A percentile compares a stretch with the other conserved stretches of the same genome.
Conservation (phyloP, 2,113 vertebrate genomes). For the Tautogolabrus adspersus region DNA sequence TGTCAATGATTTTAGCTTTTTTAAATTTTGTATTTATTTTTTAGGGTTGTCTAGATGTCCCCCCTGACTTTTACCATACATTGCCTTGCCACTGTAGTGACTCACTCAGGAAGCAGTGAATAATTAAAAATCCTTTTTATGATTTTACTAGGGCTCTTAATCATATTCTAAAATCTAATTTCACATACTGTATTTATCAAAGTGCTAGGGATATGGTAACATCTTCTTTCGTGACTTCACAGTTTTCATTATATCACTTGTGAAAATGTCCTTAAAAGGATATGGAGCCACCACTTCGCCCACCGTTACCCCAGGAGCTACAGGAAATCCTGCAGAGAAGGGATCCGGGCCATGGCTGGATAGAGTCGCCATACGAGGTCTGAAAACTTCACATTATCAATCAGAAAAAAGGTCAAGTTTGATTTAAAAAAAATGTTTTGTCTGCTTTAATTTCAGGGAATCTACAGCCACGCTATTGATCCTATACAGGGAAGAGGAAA, state of each 20-base stretch:
- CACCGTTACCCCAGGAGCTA: constrained; percentile 80
- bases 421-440: neutral
- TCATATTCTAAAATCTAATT: neutral
- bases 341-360: constrained; percentile 57
- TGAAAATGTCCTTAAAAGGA: constrained; percentile 59
- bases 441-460: constrained; percentile 58
- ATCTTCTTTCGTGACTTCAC: neutral
- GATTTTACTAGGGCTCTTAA: no score
- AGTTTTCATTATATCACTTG: constrained; percentile 8
- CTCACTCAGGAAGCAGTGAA: no score
- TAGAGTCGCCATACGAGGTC: constrained; percentile 75
- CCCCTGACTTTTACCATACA: no score
- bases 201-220: neutral
- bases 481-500: constrained; percentile 53
- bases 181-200: neutral
- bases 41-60: no score
- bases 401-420: neutral
- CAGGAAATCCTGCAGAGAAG: constrained; percentile 55
- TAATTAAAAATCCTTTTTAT: no score
- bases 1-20: no score
- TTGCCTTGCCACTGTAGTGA: no score
- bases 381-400: neutral
- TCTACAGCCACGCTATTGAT: constrained; percentile 66
- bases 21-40: no score
- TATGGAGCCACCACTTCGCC: constrained; percentile 74